Percentiles rank a stretch among this genome's conserved stretches.
Conservation (phyloP, 1,140 invertebrate genomes). For the Cydia amplana region DNA sequence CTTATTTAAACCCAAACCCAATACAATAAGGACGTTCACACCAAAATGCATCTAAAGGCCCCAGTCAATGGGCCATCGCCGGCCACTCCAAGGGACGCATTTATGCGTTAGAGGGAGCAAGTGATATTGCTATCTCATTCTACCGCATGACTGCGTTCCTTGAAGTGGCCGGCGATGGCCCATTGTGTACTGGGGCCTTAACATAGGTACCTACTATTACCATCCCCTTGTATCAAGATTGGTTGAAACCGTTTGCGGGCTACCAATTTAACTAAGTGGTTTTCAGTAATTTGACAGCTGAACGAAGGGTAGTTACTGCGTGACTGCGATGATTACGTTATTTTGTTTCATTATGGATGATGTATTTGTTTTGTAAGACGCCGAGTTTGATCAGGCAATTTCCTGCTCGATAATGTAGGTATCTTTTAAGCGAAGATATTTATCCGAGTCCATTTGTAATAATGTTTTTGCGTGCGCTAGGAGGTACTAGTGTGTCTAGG, state of each 20-base stretch:
- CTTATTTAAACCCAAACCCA: too few relatives aligned
- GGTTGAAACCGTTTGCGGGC: not conserved
- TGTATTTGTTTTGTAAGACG: constrained; percentile 10
- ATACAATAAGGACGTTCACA: too few relatives aligned
- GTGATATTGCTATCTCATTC: too few relatives aligned
- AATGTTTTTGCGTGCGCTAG: too few relatives aligned
- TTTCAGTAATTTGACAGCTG: constrained; percentile 25
- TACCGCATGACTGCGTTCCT: too few relatives aligned
- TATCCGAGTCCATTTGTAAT: not conserved
- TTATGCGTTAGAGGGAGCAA: too few relatives aligned
- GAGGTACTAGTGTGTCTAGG: too few relatives aligned
- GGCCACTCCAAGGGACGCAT: too few relatives aligned
- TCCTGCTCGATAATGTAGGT: not conserved
- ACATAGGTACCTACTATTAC: not conserved
- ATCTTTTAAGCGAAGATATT: not conserved
- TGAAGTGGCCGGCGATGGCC: too few relatives aligned
- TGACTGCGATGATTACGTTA: constrained; percentile 6
- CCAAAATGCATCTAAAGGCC: too few relatives aligned
- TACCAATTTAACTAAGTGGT: constrained; percentile 32
- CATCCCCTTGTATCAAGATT: constrained; percentile 22
- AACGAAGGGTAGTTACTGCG: constrained; percentile 21
- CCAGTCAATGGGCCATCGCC: too few relatives aligned
- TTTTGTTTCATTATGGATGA: not conserved
- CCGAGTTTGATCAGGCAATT: not conserved
- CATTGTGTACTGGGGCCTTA: too few relatives aligned